Conservation (phyloP, 2,797 vertebrate species). For the Leontopithecus rosalia region DNA sequence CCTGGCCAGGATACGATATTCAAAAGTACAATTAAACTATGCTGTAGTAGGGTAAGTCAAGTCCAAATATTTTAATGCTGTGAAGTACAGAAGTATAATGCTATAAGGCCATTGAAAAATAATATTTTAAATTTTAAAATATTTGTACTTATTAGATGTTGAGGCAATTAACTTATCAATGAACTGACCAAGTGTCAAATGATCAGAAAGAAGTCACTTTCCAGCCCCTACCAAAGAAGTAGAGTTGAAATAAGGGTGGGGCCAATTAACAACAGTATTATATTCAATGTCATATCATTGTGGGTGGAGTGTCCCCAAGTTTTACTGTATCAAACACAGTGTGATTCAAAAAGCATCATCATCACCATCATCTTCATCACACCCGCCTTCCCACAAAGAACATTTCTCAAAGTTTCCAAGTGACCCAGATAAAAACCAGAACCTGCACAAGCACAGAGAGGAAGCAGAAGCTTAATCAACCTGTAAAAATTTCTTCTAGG, state of each 20-base stretch:
- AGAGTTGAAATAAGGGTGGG: neutral
- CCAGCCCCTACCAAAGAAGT: neutral
- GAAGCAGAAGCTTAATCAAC: neutral
- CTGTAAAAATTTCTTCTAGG: neutral
- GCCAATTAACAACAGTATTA: neutral
- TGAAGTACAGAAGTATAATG: neutral
- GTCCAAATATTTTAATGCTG: neutral
- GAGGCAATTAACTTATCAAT: neutral
- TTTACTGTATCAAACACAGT: neutral
- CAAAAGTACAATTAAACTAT: neutral
- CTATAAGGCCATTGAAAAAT: slow-evolving; percentile 35
- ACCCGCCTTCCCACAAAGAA: neutral
- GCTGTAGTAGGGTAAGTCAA: neutral
- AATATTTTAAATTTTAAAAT: slow-evolving; percentile 25
- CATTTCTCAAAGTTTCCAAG: neutral
- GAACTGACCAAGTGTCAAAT: neutral
- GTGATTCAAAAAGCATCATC: neutral
- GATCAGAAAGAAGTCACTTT: neutral
- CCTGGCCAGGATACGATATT: too few species aligned
- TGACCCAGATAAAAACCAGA: neutral
- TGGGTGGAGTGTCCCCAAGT: neutral
- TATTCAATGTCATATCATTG: neutral
- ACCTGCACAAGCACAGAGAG: neutral
- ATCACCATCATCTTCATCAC: neutral
- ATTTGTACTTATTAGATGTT: neutral